Evolutionary conservation across 2,888 invertebrate genomes (phyloP).

Genomic region (Suillia variegata): DNA sequence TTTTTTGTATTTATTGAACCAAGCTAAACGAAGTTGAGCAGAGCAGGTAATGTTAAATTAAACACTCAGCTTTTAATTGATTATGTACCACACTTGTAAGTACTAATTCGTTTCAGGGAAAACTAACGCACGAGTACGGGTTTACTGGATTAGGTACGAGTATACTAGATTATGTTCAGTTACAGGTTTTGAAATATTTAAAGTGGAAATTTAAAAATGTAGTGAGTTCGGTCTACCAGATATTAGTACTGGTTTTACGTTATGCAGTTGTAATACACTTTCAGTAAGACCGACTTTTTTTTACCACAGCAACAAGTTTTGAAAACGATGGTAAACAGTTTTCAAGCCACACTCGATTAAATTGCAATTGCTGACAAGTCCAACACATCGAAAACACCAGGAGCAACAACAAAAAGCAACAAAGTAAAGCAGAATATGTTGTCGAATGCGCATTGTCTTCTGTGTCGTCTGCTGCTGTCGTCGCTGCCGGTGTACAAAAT

Average conservation of each 20-base stretch:
- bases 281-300: background rate
- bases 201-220: too few species aligned
- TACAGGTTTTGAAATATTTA: too few species aligned
- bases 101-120: too few species aligned
- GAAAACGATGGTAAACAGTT: slow-evolving; percentile 3
- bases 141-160: too few species aligned
- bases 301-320: slow-evolving; percentile 14
- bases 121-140: too few species aligned
- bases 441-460: too few species aligned
- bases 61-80: slow-evolving; percentile 1
- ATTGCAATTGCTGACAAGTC: slow-evolving; percentile 13
- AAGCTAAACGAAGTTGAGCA: slow-evolving; percentile 34
- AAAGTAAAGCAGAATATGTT: too few species aligned
- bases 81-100: background rate
- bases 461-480: background rate
- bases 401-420: background rate
- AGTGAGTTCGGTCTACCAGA: too few species aligned
- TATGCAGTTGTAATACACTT: background rate
- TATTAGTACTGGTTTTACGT: too few species aligned
- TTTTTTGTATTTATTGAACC: slow-evolving; percentile 49
- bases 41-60: background rate
- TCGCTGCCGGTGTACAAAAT: background rate
- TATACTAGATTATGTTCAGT: too few species aligned
- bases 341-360: slow-evolving; percentile 25
- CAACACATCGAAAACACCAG: background rate